phyloP scores from a whole-genome alignment of 2,797 vertebrate species.

The Poecile montanus region DNA sequence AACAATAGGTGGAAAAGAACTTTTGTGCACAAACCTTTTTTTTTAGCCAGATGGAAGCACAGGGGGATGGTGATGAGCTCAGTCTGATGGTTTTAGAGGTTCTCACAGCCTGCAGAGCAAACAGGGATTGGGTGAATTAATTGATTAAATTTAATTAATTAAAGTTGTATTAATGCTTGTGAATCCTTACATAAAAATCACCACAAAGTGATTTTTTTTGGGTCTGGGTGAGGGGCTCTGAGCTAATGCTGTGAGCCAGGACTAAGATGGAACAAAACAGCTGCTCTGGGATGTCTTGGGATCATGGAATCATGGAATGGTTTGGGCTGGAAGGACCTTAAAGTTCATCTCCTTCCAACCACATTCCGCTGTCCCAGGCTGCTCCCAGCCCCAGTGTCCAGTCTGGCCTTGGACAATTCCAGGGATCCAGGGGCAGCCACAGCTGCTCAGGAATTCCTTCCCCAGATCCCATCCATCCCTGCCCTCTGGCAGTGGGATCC shows the following conservation, averaged over 20 bases:
- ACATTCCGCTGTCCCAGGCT: rapidly evolving
- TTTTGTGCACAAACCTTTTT: background rate
- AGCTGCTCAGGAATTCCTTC: background rate
- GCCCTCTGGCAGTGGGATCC: background rate
- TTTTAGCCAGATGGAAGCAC: background rate
- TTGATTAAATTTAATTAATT: too few relatives aligned
- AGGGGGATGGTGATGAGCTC: background rate
- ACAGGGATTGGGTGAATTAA: background rate
- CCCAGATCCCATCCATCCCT: rapidly evolving
- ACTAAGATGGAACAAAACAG: background rate
- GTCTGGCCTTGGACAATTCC: background rate
- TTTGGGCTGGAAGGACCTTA: background rate
- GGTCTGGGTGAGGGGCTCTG: background rate
- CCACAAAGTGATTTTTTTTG: too few relatives aligned
- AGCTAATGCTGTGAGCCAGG: background rate
- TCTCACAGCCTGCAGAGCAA: background rate
- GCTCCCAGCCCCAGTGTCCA: background rate
- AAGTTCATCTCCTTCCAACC: rapidly evolving
- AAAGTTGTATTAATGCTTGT: too few relatives aligned
- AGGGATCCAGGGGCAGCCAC: background rate
- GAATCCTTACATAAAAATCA: background rate
- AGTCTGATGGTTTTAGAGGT: background rate
- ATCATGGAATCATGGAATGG: background rate
- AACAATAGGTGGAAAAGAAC: background rate
- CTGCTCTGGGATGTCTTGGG: background rate